These are phyloP conservation scores for Alitta virens DNA, from an alignment of 2,888 invertebrate species.

Conservation along the genomic window DNA sequence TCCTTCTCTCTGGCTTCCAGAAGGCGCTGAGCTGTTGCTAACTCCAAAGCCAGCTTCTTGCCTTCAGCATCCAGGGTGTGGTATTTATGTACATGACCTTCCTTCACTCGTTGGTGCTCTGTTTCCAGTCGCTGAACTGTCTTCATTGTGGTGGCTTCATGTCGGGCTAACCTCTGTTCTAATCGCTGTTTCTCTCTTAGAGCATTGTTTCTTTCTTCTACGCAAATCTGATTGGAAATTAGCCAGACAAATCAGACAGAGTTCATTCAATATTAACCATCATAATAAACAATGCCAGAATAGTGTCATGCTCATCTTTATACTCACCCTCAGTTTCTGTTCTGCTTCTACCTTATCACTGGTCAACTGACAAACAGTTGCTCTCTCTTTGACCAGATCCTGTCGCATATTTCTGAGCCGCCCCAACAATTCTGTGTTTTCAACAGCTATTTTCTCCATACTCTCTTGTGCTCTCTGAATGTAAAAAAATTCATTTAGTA, in stretches of 20 bases:
- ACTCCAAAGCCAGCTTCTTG: slow-evolving; percentile 36
- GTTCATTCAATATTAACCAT: too few relatives aligned
- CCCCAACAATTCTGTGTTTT: slow-evolving; percentile 32
- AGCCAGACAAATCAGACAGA: too few relatives aligned
- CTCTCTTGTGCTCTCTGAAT: slow-evolving; percentile 32
- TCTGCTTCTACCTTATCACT: slow-evolving; percentile 13
- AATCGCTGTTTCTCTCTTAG: not conserved
- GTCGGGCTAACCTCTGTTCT: not conserved
- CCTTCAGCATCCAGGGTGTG: slow-evolving; percentile 1
- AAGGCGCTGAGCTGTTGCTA: slow-evolving; percentile 36
- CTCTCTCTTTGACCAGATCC: slow-evolving; percentile 35
- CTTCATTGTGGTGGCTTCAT: not conserved
- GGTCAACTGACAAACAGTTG: slow-evolving; percentile 31
- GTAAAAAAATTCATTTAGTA: too few relatives aligned
- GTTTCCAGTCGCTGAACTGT: not conserved
- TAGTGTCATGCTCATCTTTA: too few relatives aligned
- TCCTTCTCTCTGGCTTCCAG: slow-evolving; percentile 45
- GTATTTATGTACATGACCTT: not conserved
- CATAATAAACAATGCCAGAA: too few relatives aligned
- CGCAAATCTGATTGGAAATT: too few relatives aligned
- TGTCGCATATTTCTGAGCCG: slow-evolving; percentile 32
- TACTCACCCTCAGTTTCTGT: too few relatives aligned
- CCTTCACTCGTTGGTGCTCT: not conserved
- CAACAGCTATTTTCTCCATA: slow-evolving; percentile 31
- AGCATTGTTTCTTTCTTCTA: not conserved